Evolutionary conservation across 2,797 vertebrate species (phyloP), one percentile per base, ranked within the genome.

Genomic region (Poeciliopsis paucimaculata): DNA sequence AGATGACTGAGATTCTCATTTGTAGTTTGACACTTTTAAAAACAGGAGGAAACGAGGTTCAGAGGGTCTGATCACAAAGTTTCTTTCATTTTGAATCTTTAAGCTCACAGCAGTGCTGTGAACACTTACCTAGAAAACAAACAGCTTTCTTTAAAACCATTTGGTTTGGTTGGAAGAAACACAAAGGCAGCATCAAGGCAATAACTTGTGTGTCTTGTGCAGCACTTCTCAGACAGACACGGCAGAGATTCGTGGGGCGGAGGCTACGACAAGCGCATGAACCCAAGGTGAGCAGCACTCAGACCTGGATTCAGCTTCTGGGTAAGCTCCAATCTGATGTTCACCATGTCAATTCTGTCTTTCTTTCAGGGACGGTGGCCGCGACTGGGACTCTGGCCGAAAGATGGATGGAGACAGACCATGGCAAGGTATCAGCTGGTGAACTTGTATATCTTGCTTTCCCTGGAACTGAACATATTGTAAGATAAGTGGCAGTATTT

Each of bases 211-310:
- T 80, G 16, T 43, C 75, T 71, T 83, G 89, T 89, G 0, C 89
- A 99, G 97, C 96, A 98, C 88, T 99, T 98, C 78, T 94, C 96
- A 0, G 97, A 97, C 1, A 95, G 97, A 72, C 97, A 97, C 8
- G 84, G 94, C 57, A 94, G 97, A 77, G 97, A 97, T 0, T 91
- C 92, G 20, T 99, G 97, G 97, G 87, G 92, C 0, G 91, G 96
- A 72, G 87, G 96, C 2, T 97, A 96, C 0, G 97, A 98, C 89
- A 97, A 97, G 77, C 97, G 97, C 45, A 81, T 95, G 9, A 96
- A 95, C 86, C 82, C 93, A 23, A 95, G 96, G 93, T 96, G 57
- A 73, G n/a, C 47, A 26, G 62, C 23, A 26, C 34, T 23, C 34
- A 34, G 26, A 66, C 13, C 4, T 26, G 13, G n/a, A 11, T 9